phyloP scores from a whole-genome alignment of 2,113 vertebrate genomes.

The Antechinus flavipes region DNA sequence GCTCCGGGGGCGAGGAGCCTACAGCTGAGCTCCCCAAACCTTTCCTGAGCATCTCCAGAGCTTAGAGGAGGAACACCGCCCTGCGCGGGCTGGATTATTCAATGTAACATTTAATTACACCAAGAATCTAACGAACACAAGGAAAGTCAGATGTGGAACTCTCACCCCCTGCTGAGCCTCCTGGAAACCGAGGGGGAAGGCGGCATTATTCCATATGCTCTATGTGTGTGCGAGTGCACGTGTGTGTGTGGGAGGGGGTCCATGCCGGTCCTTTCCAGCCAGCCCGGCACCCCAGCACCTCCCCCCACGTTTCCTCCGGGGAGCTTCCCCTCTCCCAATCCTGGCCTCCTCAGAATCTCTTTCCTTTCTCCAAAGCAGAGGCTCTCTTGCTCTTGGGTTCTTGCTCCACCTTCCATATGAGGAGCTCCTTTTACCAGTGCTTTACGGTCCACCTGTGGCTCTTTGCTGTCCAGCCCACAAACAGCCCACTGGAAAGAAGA shows the following conservation, averaged over 20 bases:
- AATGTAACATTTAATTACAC: conserved; percentile 80
- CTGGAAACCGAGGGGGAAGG: conserved; percentile 57
- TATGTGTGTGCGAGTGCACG: rapidly evolving
- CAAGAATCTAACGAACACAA: conserved; percentile 70
- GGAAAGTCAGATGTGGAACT: conserved; percentile 77
- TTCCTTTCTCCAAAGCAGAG: background rate
- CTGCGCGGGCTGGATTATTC: conserved; percentile 61
- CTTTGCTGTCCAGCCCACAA: background rate
- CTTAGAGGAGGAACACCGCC: background rate
- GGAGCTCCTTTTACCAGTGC: background rate
- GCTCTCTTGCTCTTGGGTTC: background rate
- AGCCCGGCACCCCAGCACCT: background rate
- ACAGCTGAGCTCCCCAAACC: background rate
- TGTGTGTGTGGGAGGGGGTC: no score
- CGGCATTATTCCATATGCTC: conserved; percentile 67
- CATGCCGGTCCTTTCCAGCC: background rate
- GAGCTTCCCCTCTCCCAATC: background rate
- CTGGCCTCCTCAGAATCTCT: background rate
- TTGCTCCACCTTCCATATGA: background rate
- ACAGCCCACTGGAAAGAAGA: background rate
- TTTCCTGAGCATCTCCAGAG: conserved; percentile 13
- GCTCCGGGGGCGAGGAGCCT: conserved; percentile 15
- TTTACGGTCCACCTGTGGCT: background rate
- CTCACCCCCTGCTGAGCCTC: conserved; percentile 64
- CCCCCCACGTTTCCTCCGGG: background rate